Evolutionary conservation across 92 coral and sea anemone genomes (phyloP).

Genomic region (Pocillopora meandrina): DNA sequence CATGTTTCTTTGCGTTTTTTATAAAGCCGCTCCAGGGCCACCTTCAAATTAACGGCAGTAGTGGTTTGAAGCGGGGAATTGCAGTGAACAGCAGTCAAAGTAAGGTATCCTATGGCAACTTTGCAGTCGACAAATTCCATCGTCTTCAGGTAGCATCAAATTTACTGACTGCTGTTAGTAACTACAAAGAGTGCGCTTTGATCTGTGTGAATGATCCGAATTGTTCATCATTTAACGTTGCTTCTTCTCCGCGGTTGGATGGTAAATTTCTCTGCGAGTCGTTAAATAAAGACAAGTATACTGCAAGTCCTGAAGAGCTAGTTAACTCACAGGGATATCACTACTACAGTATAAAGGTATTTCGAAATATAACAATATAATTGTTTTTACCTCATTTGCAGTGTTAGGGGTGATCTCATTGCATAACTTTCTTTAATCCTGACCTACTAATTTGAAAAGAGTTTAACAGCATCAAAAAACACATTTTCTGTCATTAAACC

Average conservation of each 20-base stretch:
- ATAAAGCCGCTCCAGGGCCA: background rate
- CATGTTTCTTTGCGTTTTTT: too few species aligned
- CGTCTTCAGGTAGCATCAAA: conserved; percentile 19
- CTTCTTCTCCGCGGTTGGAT: background rate
- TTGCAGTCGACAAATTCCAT: conserved; percentile 2
- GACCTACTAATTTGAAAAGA: too few species aligned
- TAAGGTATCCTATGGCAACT: conserved; percentile 8
- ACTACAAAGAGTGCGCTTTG: background rate
- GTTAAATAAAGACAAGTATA: conserved; percentile 10
- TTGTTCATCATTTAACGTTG: conserved; percentile 20
- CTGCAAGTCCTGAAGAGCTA: background rate
- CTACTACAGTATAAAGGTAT: conserved; percentile 20
- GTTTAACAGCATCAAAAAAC: too few species aligned
- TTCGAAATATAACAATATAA: too few species aligned
- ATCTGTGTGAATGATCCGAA: conserved; percentile 7
- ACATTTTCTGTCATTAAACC: too few species aligned
- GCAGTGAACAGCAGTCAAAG: background rate
- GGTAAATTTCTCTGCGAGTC: conserved; percentile 19
- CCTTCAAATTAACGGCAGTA: background rate
- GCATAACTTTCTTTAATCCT: too few species aligned
- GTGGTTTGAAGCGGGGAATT: conserved; percentile 2
- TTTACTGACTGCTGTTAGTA: background rate
- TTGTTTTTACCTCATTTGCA: too few species aligned
- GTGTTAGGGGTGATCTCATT: too few species aligned
- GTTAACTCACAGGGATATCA: conserved; percentile 8